phyloP scores from a whole-genome alignment of 2,113 vertebrate genomes.

The Oncorhynchus masou region DNA sequence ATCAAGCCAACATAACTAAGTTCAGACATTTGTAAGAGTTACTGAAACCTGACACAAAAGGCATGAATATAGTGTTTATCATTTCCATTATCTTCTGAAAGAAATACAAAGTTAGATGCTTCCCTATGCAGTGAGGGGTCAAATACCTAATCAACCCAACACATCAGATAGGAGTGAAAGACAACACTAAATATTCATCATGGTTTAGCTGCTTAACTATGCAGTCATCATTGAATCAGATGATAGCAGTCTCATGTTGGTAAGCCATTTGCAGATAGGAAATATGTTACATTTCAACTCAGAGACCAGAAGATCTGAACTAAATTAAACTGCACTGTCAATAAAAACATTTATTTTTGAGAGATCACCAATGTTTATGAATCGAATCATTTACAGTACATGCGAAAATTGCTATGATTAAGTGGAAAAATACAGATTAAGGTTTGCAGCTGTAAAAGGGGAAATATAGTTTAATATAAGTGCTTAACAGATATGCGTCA shows the following conservation, averaged over 20 bases:
- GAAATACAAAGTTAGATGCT: background rate
- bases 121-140: background rate
- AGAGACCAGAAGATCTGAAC: background rate
- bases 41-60: conserved; percentile 51
- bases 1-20: conserved; percentile 62
- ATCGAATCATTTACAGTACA: conserved; percentile 30
- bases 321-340: conserved; percentile 71
- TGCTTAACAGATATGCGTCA: background rate
- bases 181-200: conserved; percentile 62
- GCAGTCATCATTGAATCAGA: conserved; percentile 57
- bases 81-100: background rate
- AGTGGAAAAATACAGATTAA: background rate
- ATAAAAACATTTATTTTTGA: conserved; percentile 76
- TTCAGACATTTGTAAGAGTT: conserved; percentile 80
- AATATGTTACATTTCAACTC: background rate
- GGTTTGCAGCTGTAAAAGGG: background rate
- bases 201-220: conserved; percentile 70
- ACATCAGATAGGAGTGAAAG: conserved; percentile 77
- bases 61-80: background rate
- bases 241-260: background rate
- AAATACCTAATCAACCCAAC: background rate
- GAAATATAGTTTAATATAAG: background rate
- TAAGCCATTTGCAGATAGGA: background rate
- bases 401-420: background rate
- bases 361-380: conserved; percentile 89